Base-by-base conservation (phyloP, 2,797 vertebrate species). In the Arctocebus calabarensis region DNA sequence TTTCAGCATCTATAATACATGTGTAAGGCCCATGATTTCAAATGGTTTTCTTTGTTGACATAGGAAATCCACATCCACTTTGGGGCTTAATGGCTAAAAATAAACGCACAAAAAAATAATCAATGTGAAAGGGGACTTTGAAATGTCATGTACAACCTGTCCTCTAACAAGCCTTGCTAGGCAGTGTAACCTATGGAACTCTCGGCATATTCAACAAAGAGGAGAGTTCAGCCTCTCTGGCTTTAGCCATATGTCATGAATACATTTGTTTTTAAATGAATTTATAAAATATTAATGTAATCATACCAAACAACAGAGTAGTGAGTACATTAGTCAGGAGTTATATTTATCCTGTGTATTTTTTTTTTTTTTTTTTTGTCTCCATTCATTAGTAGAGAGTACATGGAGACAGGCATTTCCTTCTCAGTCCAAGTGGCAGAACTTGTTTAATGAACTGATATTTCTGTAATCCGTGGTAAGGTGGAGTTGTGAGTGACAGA, bases 221-320 rank as follows among this genome's bases (percentile, higher is more conserved):
- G 34, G 77, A 84, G 48, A 87, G 43, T 88, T 93, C 92, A 88
- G 87, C 88, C 93, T 52, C 81, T 94, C 85, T 95, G 70, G n/a
- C 93, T 95, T 96, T 97, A 93, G 61, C 90, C 85, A n/a, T 96
- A 94, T 96, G 84, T 59, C 83, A 73, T 92, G 93, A 96, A 95
- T 96, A 86, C 20, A 94, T 94, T 95, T 97, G 84, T 77, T 97
- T 96, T 96, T 96, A 96, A 97, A 96, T 96, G 90, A 94, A 96
- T 96, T 95, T 90, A 97, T 97, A 96, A 97, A 98, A 97, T 97
- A 97, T 97, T 96, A 97, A 98, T 98, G 94, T 88, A 97, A 97
- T 97, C 92, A 96, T 92, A 89, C 29, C 59, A 91, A 96, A 94
- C 29, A 93, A n/a, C 90, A 86, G 82, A 97, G 55, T 84, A 59